Conservation (phyloP, 2,888 invertebrate genomes). For the Colletes collaris region DNA sequence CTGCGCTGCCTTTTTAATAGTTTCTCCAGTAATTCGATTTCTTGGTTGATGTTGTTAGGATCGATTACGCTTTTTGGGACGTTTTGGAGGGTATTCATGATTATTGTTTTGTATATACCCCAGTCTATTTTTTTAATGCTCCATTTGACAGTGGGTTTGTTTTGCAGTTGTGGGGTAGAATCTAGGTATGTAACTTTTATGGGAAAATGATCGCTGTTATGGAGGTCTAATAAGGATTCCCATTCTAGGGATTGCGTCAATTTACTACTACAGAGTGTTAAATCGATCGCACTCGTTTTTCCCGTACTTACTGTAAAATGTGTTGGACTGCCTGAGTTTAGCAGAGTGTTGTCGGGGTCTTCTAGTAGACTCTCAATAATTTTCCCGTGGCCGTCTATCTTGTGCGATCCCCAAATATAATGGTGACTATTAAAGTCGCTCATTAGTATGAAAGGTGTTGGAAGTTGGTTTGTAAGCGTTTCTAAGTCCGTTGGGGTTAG, state of each 20-base stretch:
- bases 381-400: background rate
- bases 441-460: background rate
- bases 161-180: background rate
- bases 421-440: background rate
- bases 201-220: background rate
- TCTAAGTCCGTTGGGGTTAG: background rate
- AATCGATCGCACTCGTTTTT: background rate
- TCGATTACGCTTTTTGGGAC: background rate
- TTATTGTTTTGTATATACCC: background rate
- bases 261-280: background rate
- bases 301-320: background rate
- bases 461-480: background rate
- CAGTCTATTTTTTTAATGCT: constrained; percentile 1
- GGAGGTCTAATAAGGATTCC: background rate
- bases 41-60: background rate
- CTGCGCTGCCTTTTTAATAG: background rate
- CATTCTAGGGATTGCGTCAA: background rate
- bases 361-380: background rate
- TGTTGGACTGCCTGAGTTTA: background rate
- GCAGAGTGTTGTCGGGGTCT: background rate
- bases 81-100: background rate
- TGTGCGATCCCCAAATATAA: background rate
- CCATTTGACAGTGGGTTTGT: background rate
- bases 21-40: background rate
- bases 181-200: background rate